Conservation (phyloP, 2,113 vertebrate genomes). For the Passer montanus region DNA sequence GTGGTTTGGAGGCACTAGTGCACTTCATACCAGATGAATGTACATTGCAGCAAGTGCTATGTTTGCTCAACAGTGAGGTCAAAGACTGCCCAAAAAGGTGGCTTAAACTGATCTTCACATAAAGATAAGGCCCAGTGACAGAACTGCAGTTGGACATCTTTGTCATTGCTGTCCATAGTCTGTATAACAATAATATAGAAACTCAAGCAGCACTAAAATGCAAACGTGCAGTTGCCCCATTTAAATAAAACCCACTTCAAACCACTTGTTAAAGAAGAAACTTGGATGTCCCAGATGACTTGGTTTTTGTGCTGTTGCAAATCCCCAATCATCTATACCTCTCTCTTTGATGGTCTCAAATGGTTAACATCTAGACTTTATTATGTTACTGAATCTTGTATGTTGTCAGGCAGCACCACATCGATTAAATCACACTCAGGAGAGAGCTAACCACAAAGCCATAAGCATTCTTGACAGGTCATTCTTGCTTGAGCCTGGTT, state of each 20-base stretch:
- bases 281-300: background rate
- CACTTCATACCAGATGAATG: background rate
- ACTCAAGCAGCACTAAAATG: background rate
- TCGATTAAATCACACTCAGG: slow-evolving; percentile 58
- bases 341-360: background rate
- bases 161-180: background rate
- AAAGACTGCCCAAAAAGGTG: background rate
- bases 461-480: slow-evolving; percentile 73
- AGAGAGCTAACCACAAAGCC: slow-evolving; percentile 53
- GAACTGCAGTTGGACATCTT: background rate
- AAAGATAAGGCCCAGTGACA: background rate
- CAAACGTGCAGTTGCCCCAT: background rate
- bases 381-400: slow-evolving; percentile 34
- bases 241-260: background rate
- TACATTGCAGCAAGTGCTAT: background rate
- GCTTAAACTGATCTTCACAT: background rate
- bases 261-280: background rate
- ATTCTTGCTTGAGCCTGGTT: slow-evolving; percentile 53
- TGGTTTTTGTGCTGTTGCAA: background rate
- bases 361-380: slow-evolving; percentile 49
- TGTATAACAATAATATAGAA: background rate
- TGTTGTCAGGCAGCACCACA: slow-evolving; percentile 43
- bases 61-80: background rate
- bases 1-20: background rate
- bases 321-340: background rate